Base-by-base conservation (phyloP, 2,888 invertebrate genomes). In the Agelastica alni region DNA sequence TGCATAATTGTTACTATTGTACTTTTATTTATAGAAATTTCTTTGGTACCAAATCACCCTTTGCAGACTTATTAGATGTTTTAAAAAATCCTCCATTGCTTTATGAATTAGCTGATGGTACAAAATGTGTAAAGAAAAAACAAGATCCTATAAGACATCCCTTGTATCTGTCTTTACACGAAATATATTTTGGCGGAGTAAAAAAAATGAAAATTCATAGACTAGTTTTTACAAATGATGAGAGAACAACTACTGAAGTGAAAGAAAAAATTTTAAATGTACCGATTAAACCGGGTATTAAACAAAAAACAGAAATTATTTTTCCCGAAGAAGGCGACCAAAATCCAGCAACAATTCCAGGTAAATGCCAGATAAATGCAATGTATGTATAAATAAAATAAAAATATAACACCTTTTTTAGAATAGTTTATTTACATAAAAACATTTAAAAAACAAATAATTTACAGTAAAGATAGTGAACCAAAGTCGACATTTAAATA, bases 301-400 rank as follows among this genome's bases (percentile, higher is more conserved):
- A 85, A 47, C 79, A 85, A 0, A 88, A 87, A 7, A 89, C 90
- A 0, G 85, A 86, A 69, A 85, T 89, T 41, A 78, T 81, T 57
- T 92, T 91, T 70, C 84, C 85, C 28, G 87, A 88, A 67, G 89
- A 89, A 75, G 92, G 92, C 0, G 91, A 93, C 73, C 87, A 89
- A 65, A 85, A 85, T 17, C 86, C 89, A 0, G 85, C 85, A 2
- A 83, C 84, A 65, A 85, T 87, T 61, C 85, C 88, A 57, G 82
- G 83, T 48, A 42, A 31, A 16, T 18, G n/a, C n/a, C n/a, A n/a
- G n/a, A n/a, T n/a, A n/a, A n/a, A n/a, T n/a, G n/a, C n/a, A n/a
- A n/a, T n/a, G n/a, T n/a, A n/a, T n/a, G n/a, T n/a, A n/a, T n/a
- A n/a, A n/a, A n/a, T n/a, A n/a, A n/a, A n/a, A n/a, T n/a, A n/a